phyloP scores from a whole-genome alignment of 2,888 invertebrate genomes.

The Drosophila neoperkinsi region DNA sequence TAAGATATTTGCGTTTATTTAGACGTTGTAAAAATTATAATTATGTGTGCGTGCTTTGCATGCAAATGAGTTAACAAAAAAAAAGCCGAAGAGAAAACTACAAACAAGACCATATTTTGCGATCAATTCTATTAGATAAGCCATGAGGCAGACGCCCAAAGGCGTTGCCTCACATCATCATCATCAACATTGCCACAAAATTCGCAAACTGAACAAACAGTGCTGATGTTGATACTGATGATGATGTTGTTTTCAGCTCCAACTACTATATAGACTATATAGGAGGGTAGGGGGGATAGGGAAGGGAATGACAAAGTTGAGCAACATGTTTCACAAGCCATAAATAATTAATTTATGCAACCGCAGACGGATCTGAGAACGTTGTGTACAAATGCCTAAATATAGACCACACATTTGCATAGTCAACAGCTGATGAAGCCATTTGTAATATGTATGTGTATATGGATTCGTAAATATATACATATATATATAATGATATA shows the following conservation, averaged over 20 bases:
- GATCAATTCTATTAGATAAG: slow-evolving; percentile 76
- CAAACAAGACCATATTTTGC: slow-evolving; percentile 70
- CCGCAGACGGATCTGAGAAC: slow-evolving; percentile 48
- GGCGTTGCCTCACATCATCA: slow-evolving; percentile 39
- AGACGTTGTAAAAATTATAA: slow-evolving; percentile 81
- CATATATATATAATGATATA: slow-evolving; percentile 2
- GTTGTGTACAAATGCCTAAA: slow-evolving; percentile 73
- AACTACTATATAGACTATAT: slow-evolving; percentile 13
- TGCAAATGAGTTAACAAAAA: slow-evolving; percentile 44
- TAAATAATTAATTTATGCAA: slow-evolving; percentile 80
- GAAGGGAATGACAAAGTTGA: slow-evolving; percentile 26
- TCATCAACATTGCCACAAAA: slow-evolving; percentile 29
- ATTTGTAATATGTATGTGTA: slow-evolving; percentile 40
- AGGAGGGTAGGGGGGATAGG: not conserved
- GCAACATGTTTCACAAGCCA: slow-evolving; percentile 69
- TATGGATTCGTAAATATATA: slow-evolving; percentile 9
- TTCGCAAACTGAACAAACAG: slow-evolving; percentile 66
- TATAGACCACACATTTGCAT: slow-evolving; percentile 74
- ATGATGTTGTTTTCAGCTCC: slow-evolving; percentile 34
- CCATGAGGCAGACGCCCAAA: slow-evolving; percentile 33
- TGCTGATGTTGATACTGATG: slow-evolving; percentile 37
- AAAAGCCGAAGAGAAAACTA: slow-evolving; percentile 17
- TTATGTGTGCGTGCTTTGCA: slow-evolving; percentile 73
- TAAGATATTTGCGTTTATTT: slow-evolving; percentile 77
- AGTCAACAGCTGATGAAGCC: slow-evolving; percentile 69